A percentile compares a stretch with the other conserved stretches of the same genome.
phyloP scores from a whole-genome alignment of 2,113 vertebrate species.

The Benthochromis sp. region DNA sequence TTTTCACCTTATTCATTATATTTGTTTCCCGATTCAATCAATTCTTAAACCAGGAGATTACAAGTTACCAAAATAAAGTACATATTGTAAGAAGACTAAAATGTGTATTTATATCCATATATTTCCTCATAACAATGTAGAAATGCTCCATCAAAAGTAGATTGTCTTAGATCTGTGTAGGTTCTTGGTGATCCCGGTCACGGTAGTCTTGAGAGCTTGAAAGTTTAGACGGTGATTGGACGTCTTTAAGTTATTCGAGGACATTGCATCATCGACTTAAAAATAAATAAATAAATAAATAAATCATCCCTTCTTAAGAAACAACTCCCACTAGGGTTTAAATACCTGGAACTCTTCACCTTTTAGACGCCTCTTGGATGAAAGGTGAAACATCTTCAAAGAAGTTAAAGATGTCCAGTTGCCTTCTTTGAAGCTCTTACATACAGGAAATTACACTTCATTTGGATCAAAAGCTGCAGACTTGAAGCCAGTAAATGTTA shows the following conservation, averaged over 20 bases:
- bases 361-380: background rate
- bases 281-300: background rate
- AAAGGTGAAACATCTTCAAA: background rate
- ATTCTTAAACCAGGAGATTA: background rate
- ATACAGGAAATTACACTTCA: background rate
- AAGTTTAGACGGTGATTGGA: background rate
- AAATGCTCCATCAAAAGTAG: background rate
- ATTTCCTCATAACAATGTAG: background rate
- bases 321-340: background rate
- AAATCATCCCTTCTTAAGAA: background rate
- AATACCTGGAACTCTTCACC: background rate
- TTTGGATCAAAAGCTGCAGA: background rate
- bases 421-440: background rate
- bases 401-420: background rate
- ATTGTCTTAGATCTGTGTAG: background rate
- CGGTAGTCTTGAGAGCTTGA: background rate
- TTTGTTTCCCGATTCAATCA: background rate
- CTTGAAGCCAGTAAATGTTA: background rate
- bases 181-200: background rate
- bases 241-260: background rate
- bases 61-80: background rate
- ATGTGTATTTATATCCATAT: background rate
- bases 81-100: background rate
- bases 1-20: background rate
- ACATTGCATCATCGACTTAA: background rate